Conservation (phyloP, 2,797 vertebrate species). For the Tenualosa ilisha region DNA sequence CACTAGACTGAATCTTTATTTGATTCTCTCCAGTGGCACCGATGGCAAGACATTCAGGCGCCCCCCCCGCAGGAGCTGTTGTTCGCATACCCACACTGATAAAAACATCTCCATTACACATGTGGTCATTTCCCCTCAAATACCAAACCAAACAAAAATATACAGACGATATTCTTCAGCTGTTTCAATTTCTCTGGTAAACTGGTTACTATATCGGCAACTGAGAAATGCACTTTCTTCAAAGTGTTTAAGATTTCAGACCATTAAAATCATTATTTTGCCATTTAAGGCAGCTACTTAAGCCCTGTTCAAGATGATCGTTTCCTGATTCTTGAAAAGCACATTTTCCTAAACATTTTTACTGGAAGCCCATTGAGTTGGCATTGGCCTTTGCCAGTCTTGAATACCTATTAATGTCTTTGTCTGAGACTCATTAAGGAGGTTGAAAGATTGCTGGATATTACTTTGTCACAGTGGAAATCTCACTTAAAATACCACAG, state of each 20-base stretch:
- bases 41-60: not conserved
- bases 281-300: conserved; percentile 16
- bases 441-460: conserved; percentile 21
- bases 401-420: not conserved
- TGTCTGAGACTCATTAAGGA: conserved; percentile 23
- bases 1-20: not conserved
- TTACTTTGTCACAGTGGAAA: conserved; percentile 28
- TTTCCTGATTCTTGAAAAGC: not conserved
- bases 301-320: not conserved
- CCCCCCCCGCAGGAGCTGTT: not conserved
- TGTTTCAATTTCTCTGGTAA: not conserved
- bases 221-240: not conserved
- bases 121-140: not conserved
- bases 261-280: not conserved
- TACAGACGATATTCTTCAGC: not conserved
- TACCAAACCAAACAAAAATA: not conserved
- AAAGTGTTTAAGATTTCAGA: not conserved
- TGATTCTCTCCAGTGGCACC: conserved; percentile 9
- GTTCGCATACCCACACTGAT: not conserved
- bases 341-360: conserved; percentile 10
- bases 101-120: conserved; percentile 6
- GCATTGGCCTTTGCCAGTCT: not conserved
- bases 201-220: not conserved
- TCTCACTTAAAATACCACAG: conserved; percentile 19
- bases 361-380: conserved; percentile 1